phyloP scores from a whole-genome alignment of 2,888 invertebrate species.

The Andrena chrysosceles region DNA sequence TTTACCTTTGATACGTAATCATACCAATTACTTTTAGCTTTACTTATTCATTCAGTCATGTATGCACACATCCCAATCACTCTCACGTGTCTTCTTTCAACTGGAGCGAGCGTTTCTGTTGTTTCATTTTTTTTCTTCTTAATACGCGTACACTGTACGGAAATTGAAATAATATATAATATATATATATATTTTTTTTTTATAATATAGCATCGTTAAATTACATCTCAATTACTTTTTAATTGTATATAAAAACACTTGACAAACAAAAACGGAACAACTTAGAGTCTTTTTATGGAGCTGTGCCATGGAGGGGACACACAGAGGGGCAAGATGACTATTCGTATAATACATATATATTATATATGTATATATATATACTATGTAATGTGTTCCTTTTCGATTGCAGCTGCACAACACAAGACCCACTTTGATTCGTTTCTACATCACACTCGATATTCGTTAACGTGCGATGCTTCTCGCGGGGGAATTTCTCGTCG shows the following conservation, averaged over 20 bases:
- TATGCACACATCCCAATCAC: constrained; percentile 75
- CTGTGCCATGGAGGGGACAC: constrained; percentile 74
- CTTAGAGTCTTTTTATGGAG: constrained; percentile 82
- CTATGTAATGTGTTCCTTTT: neutral
- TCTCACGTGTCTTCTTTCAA: constrained; percentile 61
- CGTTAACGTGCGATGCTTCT: neutral
- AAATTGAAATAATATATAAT: constrained; percentile 80
- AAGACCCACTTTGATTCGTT: constrained; percentile 38
- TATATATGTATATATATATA: constrained; percentile 27
- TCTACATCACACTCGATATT: neutral
- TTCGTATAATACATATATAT: constrained; percentile 44
- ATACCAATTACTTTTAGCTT: constrained; percentile 75
- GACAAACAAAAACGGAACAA: constrained; percentile 84
- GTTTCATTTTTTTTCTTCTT: constrained; percentile 36
- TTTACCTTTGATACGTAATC: constrained; percentile 76
- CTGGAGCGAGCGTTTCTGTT: constrained; percentile 59
- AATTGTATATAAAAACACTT: constrained; percentile 83
- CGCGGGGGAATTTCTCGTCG: constrained; percentile 19
- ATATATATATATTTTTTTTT: constrained; percentile 75
- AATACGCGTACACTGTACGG: constrained; percentile 79
- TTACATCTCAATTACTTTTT: constrained; percentile 79
- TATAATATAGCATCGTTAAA: constrained; percentile 80
- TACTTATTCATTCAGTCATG: constrained; percentile 76
- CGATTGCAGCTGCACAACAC: constrained; percentile 10
- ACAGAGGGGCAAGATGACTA: constrained; percentile 56